Evolutionary conservation across 2,797 vertebrate genomes (phyloP).

Genomic region (Manis crassicaudata): DNA sequence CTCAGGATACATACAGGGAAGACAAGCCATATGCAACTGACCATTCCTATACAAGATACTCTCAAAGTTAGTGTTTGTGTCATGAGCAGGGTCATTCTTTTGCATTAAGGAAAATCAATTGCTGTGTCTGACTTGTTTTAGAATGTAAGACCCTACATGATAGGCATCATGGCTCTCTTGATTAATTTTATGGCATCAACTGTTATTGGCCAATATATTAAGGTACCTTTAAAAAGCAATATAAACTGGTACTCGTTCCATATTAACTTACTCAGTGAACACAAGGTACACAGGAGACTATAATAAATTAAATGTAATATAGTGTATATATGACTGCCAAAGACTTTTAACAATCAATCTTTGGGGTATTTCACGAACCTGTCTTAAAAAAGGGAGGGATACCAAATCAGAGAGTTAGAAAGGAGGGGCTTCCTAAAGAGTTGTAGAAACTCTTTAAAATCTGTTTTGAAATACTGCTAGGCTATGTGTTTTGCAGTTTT

Average conservation of each 20-base stretch:
- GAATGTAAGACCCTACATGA: not conserved
- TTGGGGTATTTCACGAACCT: not conserved
- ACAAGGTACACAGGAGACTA: not conserved
- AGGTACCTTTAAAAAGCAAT: not conserved
- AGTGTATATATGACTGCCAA: not conserved
- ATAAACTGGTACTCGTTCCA: conserved; percentile 31
- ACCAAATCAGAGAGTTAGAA: not conserved
- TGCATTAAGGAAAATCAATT: not conserved
- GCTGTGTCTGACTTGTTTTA: conserved; percentile 6
- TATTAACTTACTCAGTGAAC: not conserved
- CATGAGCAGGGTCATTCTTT: not conserved
- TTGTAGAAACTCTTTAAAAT: not conserved
- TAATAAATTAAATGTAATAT: not conserved
- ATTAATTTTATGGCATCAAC: conserved; percentile 25
- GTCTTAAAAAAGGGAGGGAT: not conserved
- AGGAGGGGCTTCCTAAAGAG: conserved; percentile 1
- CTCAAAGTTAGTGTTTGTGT: not conserved
- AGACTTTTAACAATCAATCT: not conserved
- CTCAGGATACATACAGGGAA: not conserved
- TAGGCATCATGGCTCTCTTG: not conserved
- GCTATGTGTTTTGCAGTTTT: not conserved
- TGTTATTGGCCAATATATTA: not conserved
- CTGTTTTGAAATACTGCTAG: conserved; percentile 24
- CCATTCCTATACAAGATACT: not conserved
- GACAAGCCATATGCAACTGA: not conserved